These are phyloP conservation scores for Trochalopteron elliotii DNA, from an alignment of 2,113 vertebrate species.

Conservation along the genomic window DNA sequence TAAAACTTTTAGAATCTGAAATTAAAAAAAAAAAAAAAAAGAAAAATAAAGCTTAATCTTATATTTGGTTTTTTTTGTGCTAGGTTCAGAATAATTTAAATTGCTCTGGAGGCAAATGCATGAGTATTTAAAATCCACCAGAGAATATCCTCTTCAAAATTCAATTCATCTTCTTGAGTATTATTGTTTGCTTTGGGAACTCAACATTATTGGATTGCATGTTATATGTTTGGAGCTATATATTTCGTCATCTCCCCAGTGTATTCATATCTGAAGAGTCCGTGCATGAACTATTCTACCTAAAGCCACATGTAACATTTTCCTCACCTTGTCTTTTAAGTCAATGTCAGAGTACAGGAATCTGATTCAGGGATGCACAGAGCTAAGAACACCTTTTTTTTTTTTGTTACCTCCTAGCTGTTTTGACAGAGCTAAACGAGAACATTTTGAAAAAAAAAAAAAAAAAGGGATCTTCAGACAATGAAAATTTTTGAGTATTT, in stretches of 20 bases:
- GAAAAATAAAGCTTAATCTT: neutral
- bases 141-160: slow-evolving; percentile 5
- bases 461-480: neutral
- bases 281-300: neutral
- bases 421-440: neutral
- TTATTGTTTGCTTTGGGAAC: slow-evolving; percentile 15
- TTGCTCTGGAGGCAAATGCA: neutral
- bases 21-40: too few species aligned
- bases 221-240: neutral
- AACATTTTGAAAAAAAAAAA: neutral
- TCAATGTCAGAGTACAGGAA: neutral
- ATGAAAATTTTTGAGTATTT: neutral
- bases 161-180: slow-evolving; percentile 21
- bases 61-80: neutral
- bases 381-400: neutral
- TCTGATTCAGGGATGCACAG: neutral
- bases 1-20: neutral
- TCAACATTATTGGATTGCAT: neutral
- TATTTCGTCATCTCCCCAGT: neutral
- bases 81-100: neutral
- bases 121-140: neutral
- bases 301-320: slow-evolving; percentile 2
- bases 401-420: neutral
- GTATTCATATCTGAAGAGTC: neutral
- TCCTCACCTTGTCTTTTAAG: neutral